Base-by-base conservation (phyloP, 2,113 vertebrate genomes). In the Microtus richardsoni region DNA sequence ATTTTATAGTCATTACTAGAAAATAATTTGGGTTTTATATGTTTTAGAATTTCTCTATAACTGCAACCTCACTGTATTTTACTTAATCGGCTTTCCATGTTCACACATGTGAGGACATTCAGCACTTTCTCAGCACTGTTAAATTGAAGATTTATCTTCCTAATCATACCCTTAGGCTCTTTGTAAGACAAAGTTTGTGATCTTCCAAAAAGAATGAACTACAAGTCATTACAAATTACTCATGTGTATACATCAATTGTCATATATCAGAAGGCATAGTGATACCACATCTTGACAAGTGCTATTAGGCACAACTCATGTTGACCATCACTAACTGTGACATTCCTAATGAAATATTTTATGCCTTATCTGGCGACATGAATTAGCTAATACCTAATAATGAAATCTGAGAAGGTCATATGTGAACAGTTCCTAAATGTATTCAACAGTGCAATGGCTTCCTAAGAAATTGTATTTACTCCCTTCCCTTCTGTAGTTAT, bases 121-220 rank as follows among this genome's bases (percentile, higher is more conserved):
- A 79, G 12, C 24, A 30, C 1, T 9, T 16, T 28, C 11, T 8
- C 5, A 1, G 14, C 7, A 7, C 11, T 10, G 28, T 26, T 71
- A 71, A 77, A 52, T 2, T 7, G 52, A 60, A 54, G 16, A 30
- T 13, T 41, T 75, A 9, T 4, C 26, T 68, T 85, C 3, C 3
- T 70, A 16, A 64, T 12, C 11, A 5, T 44, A 3, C 70, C 28
- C 13, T 60, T 47, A 52, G 52, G 10, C 54, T 89, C 3, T 22
- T 54, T 92, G 8, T 30, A 70, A 39, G 14, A 70, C 16, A 71
- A 91, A 79, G 7, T 66, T 54, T 41, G 7, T 3, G 33, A n/a
- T 39, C 28, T 68, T 80, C 26, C 11, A 22, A 60, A 60, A 88
- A 85, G 19, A 52, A 71, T 9, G 79, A 91, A 77, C n/a, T 28